Base-by-base conservation (phyloP, 2,797 vertebrate genomes). In the Pantherophis alleghaniensis region DNA sequence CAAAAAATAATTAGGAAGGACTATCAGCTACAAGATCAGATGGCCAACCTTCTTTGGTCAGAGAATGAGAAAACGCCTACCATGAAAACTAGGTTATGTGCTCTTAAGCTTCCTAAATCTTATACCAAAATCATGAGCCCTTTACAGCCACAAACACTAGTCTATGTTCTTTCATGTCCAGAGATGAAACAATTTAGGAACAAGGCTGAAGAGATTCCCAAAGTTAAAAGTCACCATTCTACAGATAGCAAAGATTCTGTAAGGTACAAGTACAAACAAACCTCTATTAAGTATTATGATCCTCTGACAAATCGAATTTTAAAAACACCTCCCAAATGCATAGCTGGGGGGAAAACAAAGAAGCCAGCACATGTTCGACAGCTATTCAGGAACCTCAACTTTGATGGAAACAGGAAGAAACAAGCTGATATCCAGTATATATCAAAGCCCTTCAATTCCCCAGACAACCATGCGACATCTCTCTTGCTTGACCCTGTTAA, bases 131-230 rank as follows among this genome's bases (percentile, higher is more conserved):
- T 98, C 87, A 97, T 99, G 96, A 98, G 98, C 86, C 98, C 99
- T 42, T 93, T 98, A 47, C 98, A 99, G 95, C 97, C 98, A 1
- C 97, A 98, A 96, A 99, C 98, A 6, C 93, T 99, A 53, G 97
- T 99, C 7, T 99, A 98, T 95, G 97, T 99, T 79, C 98, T 99
- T 93, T 98, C 98, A 0, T 98, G 98, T 24, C 98, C 98, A 74
- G 98, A 98, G 91, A 91, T 96, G 60, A 97, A 97, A 74, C 96
- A 96, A 55, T 95, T 96, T 92, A 96, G 96, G 91, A 94, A 94
- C 57, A 98, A 98, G 95, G 95, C 97, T 91, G 20, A 60, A 90
- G 96, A 96, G 87, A 88, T 87, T 89, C 96, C 96, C 79, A 95
- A 97, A 96, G 94, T 74, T 56, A 96, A 94, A 88, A 98, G 96